Percentiles rank a stretch among this genome's conserved stretches.
Evolutionary conservation across 1,140 invertebrate species (phyloP).

Genomic region (Lysiphlebus fabarum): DNA sequence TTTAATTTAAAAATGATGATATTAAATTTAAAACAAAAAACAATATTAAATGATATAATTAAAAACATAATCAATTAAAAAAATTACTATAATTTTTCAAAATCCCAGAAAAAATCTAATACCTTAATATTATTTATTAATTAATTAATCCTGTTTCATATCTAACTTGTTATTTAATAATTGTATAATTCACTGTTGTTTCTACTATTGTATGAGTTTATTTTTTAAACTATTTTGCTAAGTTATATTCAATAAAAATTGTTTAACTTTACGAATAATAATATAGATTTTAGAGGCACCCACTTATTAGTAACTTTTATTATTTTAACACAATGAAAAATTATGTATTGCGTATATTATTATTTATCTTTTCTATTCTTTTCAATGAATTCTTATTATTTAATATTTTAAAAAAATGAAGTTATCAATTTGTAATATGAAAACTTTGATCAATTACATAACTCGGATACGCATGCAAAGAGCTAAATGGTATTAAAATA

Average conservation of each 20-base stretch:
- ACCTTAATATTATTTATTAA: too few species aligned
- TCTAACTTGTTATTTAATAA: constrained; percentile 35
- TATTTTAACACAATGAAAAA: too few species aligned
- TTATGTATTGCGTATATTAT: background rate
- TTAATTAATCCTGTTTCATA: too few species aligned
- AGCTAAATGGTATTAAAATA: constrained; percentile 19
- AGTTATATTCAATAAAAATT: constrained; percentile 51
- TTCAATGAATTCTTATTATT: background rate
- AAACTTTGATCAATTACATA: constrained; percentile 36
- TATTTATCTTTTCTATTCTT: background rate
- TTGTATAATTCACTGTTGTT: constrained; percentile 38
- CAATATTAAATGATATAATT: too few species aligned
- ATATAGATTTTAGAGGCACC: constrained; percentile 48
- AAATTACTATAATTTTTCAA: too few species aligned
- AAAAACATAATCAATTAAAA: too few species aligned
- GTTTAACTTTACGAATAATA: constrained; percentile 54
- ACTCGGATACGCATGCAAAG: constrained; percentile 49
- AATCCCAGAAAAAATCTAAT: too few species aligned
- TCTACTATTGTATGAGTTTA: constrained; percentile 45
- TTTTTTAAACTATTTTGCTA: constrained; percentile 47
- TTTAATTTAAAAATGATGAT: too few species aligned
- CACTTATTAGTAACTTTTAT: constrained; percentile 49
- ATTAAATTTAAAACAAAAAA: too few species aligned
- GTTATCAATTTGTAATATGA: too few species aligned
- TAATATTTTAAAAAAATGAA: background rate